Evolutionary conservation across 1,140 invertebrate genomes (phyloP).

Genomic region (Lutraria rhynchaena): DNA sequence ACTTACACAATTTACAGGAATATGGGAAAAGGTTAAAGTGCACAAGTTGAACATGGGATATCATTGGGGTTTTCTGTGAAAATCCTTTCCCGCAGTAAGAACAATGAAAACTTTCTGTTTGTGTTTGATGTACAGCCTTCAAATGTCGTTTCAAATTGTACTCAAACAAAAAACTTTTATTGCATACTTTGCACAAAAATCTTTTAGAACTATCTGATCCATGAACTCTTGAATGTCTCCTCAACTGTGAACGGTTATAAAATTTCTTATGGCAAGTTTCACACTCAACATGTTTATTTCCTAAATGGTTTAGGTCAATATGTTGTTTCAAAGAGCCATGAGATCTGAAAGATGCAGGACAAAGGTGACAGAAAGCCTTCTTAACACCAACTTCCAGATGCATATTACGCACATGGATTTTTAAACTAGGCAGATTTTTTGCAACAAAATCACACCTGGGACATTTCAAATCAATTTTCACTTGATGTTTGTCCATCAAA

Average conservation of each 20-base stretch:
- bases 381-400: constrained; percentile 62
- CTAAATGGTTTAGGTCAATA: constrained; percentile 71
- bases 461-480: constrained; percentile 33
- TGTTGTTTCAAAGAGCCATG: constrained; percentile 68
- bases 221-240: constrained; percentile 69
- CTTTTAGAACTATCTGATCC: constrained; percentile 62
- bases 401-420: constrained; percentile 66
- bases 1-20: constrained; percentile 67
- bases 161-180: constrained; percentile 67
- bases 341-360: constrained; percentile 70
- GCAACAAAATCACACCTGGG: constrained; percentile 62
- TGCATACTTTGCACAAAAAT: constrained; percentile 65
- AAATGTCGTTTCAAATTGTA: constrained; percentile 71
- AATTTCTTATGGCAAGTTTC: constrained; percentile 69
- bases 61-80: constrained; percentile 66
- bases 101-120: constrained; percentile 70
- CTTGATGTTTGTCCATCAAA: constrained; percentile 49
- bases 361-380: constrained; percentile 67
- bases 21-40: constrained; percentile 73
- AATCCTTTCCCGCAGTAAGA: constrained; percentile 77
- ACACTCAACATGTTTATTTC: constrained; percentile 63
- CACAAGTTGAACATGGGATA: constrained; percentile 68
- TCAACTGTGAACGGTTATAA: constrained; percentile 67
- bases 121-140: constrained; percentile 61
- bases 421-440: constrained; percentile 63